phyloP scores from a whole-genome alignment of 1,140 invertebrate genomes.

The Drosophila kanapiae region DNA sequence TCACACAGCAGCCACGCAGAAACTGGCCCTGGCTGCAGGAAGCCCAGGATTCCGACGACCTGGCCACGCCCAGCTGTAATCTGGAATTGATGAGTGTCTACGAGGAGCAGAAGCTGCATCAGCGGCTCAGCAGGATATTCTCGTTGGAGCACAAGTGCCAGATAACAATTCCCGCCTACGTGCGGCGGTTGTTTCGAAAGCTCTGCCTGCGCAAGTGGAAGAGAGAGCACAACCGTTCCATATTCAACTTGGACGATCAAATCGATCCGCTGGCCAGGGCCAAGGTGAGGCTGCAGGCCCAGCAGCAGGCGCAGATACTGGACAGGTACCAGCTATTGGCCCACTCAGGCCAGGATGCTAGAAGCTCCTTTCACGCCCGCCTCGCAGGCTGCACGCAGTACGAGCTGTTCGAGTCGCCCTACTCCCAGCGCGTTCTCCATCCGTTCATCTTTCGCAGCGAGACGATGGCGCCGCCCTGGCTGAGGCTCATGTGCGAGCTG shows the following conservation, averaged over 20 bases:
- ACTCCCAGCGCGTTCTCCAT: slow-evolving; percentile 76
- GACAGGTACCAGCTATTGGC: slow-evolving; percentile 85
- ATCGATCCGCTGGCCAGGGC: slow-evolving; percentile 44
- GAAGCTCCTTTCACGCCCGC: slow-evolving; percentile 68
- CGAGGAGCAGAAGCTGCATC: slow-evolving; percentile 87
- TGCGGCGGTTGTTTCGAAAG: slow-evolving; percentile 87
- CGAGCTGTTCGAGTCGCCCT: slow-evolving; percentile 82
- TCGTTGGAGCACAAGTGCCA: slow-evolving; percentile 45
- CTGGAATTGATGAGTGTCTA: slow-evolving; percentile 86
- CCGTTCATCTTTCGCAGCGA: slow-evolving; percentile 80
- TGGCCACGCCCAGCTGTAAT: slow-evolving; percentile 7
- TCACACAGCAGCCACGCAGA: slow-evolving; percentile 59
- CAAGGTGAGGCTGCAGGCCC: slow-evolving; percentile 45
- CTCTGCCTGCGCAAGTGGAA: slow-evolving; percentile 88
- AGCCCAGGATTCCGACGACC: slow-evolving; percentile 16
- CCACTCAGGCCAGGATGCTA: slow-evolving; percentile 36
- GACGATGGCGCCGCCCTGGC: slow-evolving; percentile 69
- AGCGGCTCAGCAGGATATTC: slow-evolving; percentile 80
- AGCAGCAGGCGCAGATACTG: slow-evolving; percentile 75
- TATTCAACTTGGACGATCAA: slow-evolving; percentile 87
- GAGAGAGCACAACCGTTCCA: slow-evolving; percentile 86
- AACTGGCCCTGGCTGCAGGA: slow-evolving; percentile 78
- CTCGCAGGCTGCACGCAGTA: slow-evolving; percentile 65
- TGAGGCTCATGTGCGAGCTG: slow-evolving; percentile 81
- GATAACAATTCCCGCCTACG: slow-evolving; percentile 75